phyloP scores from a whole-genome alignment of 2,113 vertebrate species.

The Microtus pennsylvanicus region DNA sequence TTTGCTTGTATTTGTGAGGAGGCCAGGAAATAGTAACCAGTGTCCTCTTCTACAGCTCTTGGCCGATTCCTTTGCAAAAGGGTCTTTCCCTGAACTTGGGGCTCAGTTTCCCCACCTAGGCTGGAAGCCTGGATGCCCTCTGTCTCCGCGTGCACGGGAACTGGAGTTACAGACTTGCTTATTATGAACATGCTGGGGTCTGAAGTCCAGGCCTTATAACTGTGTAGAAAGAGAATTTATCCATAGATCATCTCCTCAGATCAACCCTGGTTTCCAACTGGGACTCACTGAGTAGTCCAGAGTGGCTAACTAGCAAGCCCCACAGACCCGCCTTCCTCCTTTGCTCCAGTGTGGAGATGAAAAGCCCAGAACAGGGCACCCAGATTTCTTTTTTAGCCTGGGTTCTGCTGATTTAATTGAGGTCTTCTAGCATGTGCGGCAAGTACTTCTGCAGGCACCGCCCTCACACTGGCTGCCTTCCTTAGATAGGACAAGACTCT shows the following conservation, averaged over 20 bases:
- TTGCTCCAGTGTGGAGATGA: neutral
- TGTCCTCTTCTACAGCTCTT: neutral
- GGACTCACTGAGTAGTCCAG: too few relatives aligned
- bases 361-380: neutral
- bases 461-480: too few relatives aligned
- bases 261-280: neutral
- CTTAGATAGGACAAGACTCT: neutral
- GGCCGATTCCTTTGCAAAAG: neutral
- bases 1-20: neutral
- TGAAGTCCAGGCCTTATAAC: neutral
- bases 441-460: too few relatives aligned
- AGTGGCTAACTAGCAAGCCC: neutral
- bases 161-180: neutral
- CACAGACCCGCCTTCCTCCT: neutral
- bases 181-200: neutral
- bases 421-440: too few relatives aligned
- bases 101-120: neutral
- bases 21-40: too few relatives aligned
- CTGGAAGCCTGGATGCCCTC: neutral
- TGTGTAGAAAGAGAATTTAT: neutral
- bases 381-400: too few relatives aligned
- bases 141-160: neutral
- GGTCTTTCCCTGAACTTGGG: neutral
- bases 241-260: neutral
- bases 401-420: neutral